Base-by-base conservation (phyloP, 2,888 invertebrate species). In the Neoaliturus tenellus region DNA sequence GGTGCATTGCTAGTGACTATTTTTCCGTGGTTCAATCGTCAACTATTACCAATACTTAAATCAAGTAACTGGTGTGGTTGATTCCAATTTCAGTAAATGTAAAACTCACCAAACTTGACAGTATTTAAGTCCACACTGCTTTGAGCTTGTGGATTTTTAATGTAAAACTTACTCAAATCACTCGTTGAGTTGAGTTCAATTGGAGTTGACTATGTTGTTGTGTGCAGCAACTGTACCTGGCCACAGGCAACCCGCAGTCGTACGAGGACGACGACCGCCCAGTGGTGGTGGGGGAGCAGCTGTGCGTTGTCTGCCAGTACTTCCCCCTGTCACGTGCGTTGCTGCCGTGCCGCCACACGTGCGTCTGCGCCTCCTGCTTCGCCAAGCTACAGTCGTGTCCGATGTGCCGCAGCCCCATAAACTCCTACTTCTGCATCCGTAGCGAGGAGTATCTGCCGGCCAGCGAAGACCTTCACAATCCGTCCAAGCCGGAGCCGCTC, bases 261-360 rank as follows among this genome's bases (percentile, higher is more conserved):
- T 92, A 93, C 88, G 92, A 92, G 5, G 90, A 90, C 20, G 89
- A 89, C 83, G 88, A 89, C 41, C 81, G 83, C 44, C 86, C 86
- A 14, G 86, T 88, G 14, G 84, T 88, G 23, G 73, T 88, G 33
- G 93, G 93, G 5, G 93, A 94, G 87, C 94, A 94, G 87, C 90
- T 94, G 3, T 97, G 97, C 91, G 95, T 96, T 86, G 97, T 97
- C 88, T 97, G 97, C 91, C 96, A 96, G 88, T 93, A 93, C 88
- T 94, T 93, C 89, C 95, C 95, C 25, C 92, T 97, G 81, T 95
- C 96, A 0, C 92, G 96, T 86, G 97, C 96, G 48, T 91, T 97
- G 83, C 91, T 97, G 88, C 97, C 97, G 0, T 97, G 97, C 91
- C 90, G 96, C 23, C 97, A 97, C 91, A 96, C 97, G 4, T 97